Base-by-base conservation (phyloP, 2,113 vertebrate species). In the Zosterops japonicus region DNA sequence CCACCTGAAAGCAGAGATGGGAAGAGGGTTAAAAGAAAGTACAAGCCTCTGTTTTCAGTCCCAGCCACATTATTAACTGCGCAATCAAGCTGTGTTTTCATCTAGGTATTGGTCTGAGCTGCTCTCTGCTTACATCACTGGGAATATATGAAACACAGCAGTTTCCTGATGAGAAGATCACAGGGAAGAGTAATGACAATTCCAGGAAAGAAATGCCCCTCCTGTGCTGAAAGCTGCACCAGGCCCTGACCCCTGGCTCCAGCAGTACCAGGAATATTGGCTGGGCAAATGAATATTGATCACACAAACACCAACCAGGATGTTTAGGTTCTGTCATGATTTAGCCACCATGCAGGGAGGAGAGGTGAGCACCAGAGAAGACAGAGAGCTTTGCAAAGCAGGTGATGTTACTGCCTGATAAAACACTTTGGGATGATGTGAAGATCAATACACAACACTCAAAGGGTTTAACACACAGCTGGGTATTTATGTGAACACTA, bases 21-120 rank as follows among this genome's bases (percentile, higher is more conserved):
- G 18, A 52, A 71, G 56, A 70, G 41, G 59, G 19, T 69, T 90
- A 59, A 80, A 90, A 74, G 55, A 87, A 11, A 61, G 9, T 17
- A 33, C 9, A 74, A 16, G 8, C 39, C 59, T 74, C 56, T 81
- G 47, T 8, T 82, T 63, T 82, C 77, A 36, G 44, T 60, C 29
- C 23, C 83, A 57, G n/a, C 23, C 46, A 23, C 31, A 29, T 67
- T 76, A 86, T 87, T 83, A 74, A 68, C 83, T 84, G 52, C 22
- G 84, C 91, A 89, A 35, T 78, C 83, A 93, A 94, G 65, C 69
- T 92, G 89, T 82, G 83, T 75, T 87, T 81, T 84, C 44, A 75
- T 89, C 89, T 39, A 63, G 68, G 5, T 49, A 7, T 69, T 81
- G 68, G 50, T 27, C 52, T 64, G 70, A 71, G 42, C 41, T 84